These are phyloP conservation scores for Scaptomyza hsui DNA, from an alignment of 1,140 invertebrate genomes.

Conservation along the genomic window DNA sequence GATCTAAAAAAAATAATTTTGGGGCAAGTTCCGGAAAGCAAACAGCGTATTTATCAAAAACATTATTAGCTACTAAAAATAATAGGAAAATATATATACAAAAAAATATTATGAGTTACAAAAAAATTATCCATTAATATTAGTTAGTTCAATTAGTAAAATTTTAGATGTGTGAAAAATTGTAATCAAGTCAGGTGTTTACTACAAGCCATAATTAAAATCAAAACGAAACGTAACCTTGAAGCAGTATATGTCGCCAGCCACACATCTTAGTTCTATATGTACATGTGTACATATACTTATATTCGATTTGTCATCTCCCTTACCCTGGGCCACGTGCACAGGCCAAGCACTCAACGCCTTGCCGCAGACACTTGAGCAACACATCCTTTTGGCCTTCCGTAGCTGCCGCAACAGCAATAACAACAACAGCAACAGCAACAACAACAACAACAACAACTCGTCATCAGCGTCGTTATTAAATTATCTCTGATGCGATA, in stretches of 20 bases:
- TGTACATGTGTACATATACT: not conserved
- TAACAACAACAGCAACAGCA: slow-evolving; percentile 23
- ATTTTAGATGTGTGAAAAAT: not conserved
- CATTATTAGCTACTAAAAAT: no score
- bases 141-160: not conserved
- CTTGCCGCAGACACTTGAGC: slow-evolving; percentile 70
- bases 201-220: slow-evolving; percentile 22
- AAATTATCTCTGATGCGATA: slow-evolving; percentile 82
- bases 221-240: slow-evolving; percentile 22
- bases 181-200: slow-evolving; percentile 10
- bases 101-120: no score
- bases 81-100: no score
- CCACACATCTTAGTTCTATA: not conserved
- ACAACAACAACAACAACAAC: slow-evolving; percentile 27
- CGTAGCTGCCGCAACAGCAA: slow-evolving; percentile 21
- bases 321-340: slow-evolving; percentile 28
- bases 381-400: slow-evolving; percentile 75
- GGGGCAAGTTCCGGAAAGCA: no score
- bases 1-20: no score
- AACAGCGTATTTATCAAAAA: no score
- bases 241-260: slow-evolving; percentile 8
- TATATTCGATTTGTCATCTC: slow-evolving; percentile 20
- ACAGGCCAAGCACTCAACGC: slow-evolving; percentile 60
- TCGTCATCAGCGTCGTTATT: slow-evolving; percentile 66
- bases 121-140: no score